Conservation (phyloP, 2,888 invertebrate species). For the Ophion obscuratus region DNA sequence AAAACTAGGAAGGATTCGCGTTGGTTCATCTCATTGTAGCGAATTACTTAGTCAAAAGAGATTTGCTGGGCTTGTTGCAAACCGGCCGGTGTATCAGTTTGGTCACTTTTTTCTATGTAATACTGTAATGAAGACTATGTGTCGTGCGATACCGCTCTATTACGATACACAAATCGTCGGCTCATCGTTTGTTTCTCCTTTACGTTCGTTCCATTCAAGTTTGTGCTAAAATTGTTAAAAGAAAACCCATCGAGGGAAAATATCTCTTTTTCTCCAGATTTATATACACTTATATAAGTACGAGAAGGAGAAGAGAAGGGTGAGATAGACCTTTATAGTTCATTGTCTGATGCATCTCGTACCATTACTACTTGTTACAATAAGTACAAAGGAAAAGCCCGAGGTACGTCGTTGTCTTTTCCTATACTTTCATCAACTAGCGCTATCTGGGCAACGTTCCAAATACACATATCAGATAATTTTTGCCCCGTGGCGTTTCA, state of each 20-base stretch:
- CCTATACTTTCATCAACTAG: constrained; percentile 51
- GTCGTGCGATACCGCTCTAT: not conserved
- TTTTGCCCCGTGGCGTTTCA: constrained; percentile 49
- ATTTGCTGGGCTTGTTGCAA: constrained; percentile 32
- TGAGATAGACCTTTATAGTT: constrained; percentile 30
- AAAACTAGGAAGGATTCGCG: constrained; percentile 58
- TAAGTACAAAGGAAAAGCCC: constrained; percentile 60
- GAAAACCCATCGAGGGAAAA: constrained; percentile 4
- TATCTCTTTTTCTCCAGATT: too few species aligned
- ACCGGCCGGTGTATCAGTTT: constrained; percentile 10
- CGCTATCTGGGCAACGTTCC: constrained; percentile 31
- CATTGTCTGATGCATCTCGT: constrained; percentile 54
- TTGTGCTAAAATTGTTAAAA: constrained; percentile 56
- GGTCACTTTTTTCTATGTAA: not conserved
- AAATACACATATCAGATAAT: constrained; percentile 27
- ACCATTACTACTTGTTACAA: constrained; percentile 61
- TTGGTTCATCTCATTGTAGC: constrained; percentile 32
- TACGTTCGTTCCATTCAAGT: constrained; percentile 28
- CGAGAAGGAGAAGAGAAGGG: constrained; percentile 5
- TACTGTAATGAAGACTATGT: not conserved
- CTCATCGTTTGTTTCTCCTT: constrained; percentile 17
- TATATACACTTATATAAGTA: too few species aligned
- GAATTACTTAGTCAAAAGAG: not conserved
- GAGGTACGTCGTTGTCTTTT: constrained; percentile 58
- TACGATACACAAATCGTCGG: not conserved